Base-by-base conservation (phyloP, 2,113 vertebrate genomes). In the Petroica traversi region DNA sequence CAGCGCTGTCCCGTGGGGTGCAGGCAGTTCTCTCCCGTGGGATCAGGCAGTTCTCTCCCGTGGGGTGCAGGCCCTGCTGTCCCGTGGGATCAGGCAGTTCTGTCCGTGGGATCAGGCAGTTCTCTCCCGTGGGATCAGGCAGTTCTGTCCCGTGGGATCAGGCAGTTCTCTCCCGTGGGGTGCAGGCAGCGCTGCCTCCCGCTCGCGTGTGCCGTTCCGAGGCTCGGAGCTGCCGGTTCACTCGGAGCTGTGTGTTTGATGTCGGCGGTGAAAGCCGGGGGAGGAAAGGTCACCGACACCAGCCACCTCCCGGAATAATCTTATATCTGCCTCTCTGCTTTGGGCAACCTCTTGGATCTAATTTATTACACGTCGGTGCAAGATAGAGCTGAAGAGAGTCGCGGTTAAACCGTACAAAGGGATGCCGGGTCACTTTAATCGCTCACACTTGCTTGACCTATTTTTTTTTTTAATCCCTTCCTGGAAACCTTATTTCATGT, bases 401-500 rank as follows among this genome's bases (percentile, higher is more conserved):
- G 59, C 72, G 18, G 89, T 85, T 55, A 61, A 67, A 63, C 45
- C 34, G 1, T 59, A 72, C 61, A 45, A 58, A 96, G 91, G 75
- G 89, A 85, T 87, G 74, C 89, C 34, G 78, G 81, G 81, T 89
- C 83, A 82, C 95, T 93, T 89, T 95, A 89, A 96, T 94, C 63
- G 26, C 93, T 96, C 81, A 52, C 96, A 88, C 94, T 96, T 93
- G 90, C 92, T 77, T 96, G 95, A 96, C 94, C 96, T 90, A 95
- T 95, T 97, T 96, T 75, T 92, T 90, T 45, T 75, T 86, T 81
- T 45, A 94, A 92, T 96, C 92, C 84, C 91, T 97, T 96, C 95
- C 92, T 95, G 92, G 95, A 96, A 97, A 94, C 93, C 93, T 96
- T 88, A 93, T 97, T 97, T 97, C 93, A 72, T 94, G 95, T 97